Base-by-base conservation (phyloP, 1,140 invertebrate genomes). In the Papilio polyxenes region DNA sequence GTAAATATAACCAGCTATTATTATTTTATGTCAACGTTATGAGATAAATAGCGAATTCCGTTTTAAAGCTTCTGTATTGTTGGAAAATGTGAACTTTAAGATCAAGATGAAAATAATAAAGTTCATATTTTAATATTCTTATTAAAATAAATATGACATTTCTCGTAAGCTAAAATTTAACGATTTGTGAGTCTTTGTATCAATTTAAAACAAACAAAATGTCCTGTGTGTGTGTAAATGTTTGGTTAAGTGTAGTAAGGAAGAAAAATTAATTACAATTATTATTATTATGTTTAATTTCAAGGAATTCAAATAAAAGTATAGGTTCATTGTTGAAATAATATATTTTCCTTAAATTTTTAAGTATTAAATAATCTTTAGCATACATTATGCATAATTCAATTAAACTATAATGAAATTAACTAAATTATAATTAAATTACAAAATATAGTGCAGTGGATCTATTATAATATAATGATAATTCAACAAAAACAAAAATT, bases 321-420 rank as follows among this genome's bases (percentile, higher is more conserved):
- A n/a, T 62, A 20, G 23, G 51, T 53, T 40, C 59, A 80, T 48
- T 80, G 48, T 69, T 84, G 74, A 87, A 87, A 87, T 85, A 81
- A 87, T 87, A 87, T 87, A 87, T 85, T 87, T 85, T 75, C 81
- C 75, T 81, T 84, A 84, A 78, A 83, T 76, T 85, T 31, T 82
- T 81, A 49, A 81, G 17, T 82, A 84, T 84, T 84, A 85, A 87
- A 85, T 82, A 81, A 87, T 83, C 84, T 84, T 81, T 81, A 62
- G 44, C 62, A 81, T 59, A 83, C 31, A 72, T 81, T 81, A 81
- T 37, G 48, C 37, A 77, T 62, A 49, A 81, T 76, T 83, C 81
- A 81, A 83, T 81, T 81, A 83, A 83, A 74, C 75, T 83, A 59
- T 81, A 74, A 74, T 81, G 59, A 44, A 69, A 72, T 74, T 82